Evolutionary conservation across 2,888 invertebrate species (phyloP).

Genomic region (Hoplodrina ambigua): DNA sequence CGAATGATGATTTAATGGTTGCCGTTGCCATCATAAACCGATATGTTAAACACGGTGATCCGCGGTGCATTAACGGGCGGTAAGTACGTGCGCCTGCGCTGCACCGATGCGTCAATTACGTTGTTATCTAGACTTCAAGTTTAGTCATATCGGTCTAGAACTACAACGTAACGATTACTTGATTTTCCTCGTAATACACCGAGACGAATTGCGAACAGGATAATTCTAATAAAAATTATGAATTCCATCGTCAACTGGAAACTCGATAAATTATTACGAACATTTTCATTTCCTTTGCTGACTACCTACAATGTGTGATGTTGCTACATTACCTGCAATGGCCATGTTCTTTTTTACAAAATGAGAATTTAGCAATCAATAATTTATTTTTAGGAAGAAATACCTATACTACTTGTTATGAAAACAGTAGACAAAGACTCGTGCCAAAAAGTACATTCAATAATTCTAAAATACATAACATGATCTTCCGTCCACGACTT

Average conservation of each 20-base stretch:
- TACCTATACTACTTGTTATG: no score
- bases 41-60: slow-evolving; percentile 68
- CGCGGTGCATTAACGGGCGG: slow-evolving; percentile 50
- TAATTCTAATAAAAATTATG: slow-evolving; percentile 45
- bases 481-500: no score
- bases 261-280: slow-evolving; percentile 34
- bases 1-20: slow-evolving; percentile 75
- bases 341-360: background rate
- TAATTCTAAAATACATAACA: no score
- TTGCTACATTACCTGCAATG: slow-evolving; percentile 1
- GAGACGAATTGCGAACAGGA: slow-evolving; percentile 43
- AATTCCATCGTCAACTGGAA: slow-evolving; percentile 30
- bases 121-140: slow-evolving; percentile 57
- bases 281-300: slow-evolving; percentile 34
- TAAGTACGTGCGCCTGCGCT: slow-evolving; percentile 50
- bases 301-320: background rate
- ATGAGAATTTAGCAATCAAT: background rate
- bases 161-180: slow-evolving; percentile 39
- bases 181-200: slow-evolving; percentile 52
- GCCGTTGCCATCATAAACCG: slow-evolving; percentile 70
- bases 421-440: no score
- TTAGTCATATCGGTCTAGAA: slow-evolving; percentile 49
- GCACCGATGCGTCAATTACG: slow-evolving; percentile 56
- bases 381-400: no score
- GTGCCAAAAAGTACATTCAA: no score